Evolutionary conservation across 2,797 vertebrate species (phyloP).

Genomic region (Lagorchestes hirsutus): DNA sequence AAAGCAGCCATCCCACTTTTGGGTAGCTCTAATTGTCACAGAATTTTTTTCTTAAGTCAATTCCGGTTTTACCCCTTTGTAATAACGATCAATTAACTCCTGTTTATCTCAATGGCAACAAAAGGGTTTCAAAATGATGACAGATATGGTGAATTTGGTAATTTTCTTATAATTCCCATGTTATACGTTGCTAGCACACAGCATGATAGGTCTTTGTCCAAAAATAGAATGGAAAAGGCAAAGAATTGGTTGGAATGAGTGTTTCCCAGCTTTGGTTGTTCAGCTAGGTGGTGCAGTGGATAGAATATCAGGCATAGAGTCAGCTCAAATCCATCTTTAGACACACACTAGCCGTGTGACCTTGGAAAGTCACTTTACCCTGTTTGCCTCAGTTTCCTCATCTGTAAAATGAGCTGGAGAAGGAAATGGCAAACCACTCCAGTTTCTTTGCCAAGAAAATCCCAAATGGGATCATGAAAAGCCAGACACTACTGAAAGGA

Average conservation of each 20-base stretch:
- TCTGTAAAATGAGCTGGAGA: neutral
- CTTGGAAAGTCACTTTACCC: neutral
- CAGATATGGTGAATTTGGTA: neutral
- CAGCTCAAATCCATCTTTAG: neutral
- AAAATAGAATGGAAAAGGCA: neutral
- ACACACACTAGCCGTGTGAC: neutral
- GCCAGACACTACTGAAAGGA: neutral
- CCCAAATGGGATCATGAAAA: neutral
- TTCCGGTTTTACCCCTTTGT: neutral
- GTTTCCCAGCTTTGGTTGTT: neutral
- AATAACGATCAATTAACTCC: neutral
- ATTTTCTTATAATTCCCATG: slow-evolving; percentile 6
- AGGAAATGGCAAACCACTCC: neutral
- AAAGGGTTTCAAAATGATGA: neutral
- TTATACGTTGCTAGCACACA: neutral
- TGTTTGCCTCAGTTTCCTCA: neutral
- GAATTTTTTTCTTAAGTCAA: neutral
- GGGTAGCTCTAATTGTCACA: neutral
- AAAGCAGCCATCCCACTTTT: too few species aligned
- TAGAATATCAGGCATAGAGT: neutral
- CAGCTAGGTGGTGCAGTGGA: neutral
- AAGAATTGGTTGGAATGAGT: neutral
- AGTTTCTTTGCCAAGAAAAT: neutral
- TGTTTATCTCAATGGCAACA: neutral
- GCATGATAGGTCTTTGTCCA: neutral